Evolutionary conservation across 1,140 invertebrate species (phyloP).

Genomic region (Rhopalosiphum maidis): DNA sequence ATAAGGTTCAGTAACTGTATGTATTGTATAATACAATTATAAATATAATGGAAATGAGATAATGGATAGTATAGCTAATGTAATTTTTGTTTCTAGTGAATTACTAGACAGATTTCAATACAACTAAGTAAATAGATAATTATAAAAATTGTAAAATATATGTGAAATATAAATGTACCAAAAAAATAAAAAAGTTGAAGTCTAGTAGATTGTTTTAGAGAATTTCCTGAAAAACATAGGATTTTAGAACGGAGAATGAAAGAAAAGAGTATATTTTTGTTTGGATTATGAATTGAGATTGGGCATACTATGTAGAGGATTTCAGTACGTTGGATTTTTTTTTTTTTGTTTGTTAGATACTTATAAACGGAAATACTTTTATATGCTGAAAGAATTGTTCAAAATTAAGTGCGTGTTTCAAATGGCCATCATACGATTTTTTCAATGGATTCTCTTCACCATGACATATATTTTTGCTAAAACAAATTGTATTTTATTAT

Average conservation of each 20-base stretch:
- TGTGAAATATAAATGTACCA: too few relatives aligned
- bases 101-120: not conserved
- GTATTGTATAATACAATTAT: not conserved
- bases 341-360: not conserved
- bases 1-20: not conserved
- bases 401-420: not conserved
- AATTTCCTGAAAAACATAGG: not conserved
- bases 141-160: too few relatives aligned
- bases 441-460: not conserved
- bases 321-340: too few relatives aligned
- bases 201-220: too few relatives aligned
- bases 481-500: not conserved
- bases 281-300: too few relatives aligned
- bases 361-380: not conserved
- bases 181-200: not conserved
- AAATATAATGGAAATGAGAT: not conserved
- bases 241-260: not conserved
- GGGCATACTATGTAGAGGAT: too few relatives aligned
- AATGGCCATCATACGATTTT: not conserved
- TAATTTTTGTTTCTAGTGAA: not conserved
- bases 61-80: not conserved
- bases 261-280: not conserved
- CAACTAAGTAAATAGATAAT: not conserved
- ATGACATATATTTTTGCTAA: not conserved
- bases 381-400: not conserved